Evolutionary conservation across 2,888 invertebrate genomes (phyloP).

Genomic region (Amiota minor): DNA sequence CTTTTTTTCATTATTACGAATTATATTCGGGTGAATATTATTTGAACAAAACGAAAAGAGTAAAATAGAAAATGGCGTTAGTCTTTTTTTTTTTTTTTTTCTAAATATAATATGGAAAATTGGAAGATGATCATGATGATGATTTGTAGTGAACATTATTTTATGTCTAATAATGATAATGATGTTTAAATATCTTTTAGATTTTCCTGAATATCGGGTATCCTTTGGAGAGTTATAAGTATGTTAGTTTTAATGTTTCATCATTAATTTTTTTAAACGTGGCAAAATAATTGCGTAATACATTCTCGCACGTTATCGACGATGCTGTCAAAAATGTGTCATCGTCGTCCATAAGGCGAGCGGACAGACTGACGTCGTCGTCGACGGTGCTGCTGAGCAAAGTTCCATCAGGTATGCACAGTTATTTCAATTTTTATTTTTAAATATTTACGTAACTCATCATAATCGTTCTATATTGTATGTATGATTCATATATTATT

Average conservation of each 20-base stretch:
- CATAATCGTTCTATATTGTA: neutral
- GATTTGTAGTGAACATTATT: neutral
- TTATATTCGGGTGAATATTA: constrained; percentile 44
- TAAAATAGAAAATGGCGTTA: constrained; percentile 24
- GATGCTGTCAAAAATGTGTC: constrained; percentile 65
- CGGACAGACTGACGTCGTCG: neutral
- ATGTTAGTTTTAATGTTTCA: neutral
- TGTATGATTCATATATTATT: constrained; percentile 37
- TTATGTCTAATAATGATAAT: constrained; percentile 39
- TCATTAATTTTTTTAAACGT: neutral
- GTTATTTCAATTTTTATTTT: neutral
- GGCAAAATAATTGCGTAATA: constrained; percentile 62
- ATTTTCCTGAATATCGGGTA: neutral
- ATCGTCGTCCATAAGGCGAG: constrained; percentile 40
- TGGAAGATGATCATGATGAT: neutral
- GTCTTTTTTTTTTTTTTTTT: constrained; percentile 1
- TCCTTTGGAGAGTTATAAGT: neutral
- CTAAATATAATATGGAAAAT: neutral
- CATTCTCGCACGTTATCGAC: constrained; percentile 40
- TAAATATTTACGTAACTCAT: constrained; percentile 22
- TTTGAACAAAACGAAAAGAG: neutral
- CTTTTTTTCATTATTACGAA: constrained; percentile 37
- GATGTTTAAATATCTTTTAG: constrained; percentile 34
- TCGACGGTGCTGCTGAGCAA: neutral
- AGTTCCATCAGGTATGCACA: neutral